Evolutionary conservation across 2,797 vertebrate species (phyloP).

Genomic region (Argya squamiceps): DNA sequence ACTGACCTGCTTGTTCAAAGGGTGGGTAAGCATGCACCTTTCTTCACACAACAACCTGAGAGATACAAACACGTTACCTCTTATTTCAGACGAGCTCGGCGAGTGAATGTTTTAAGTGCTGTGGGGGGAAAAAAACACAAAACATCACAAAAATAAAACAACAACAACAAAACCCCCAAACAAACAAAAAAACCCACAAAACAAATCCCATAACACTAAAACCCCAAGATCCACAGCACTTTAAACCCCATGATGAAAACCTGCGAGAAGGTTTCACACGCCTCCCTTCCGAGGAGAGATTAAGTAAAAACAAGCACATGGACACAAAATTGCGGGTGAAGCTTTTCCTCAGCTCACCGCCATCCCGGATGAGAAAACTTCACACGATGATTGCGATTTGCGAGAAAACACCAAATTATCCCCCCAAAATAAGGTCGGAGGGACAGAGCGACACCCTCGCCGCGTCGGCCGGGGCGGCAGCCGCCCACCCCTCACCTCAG

Average conservation of each 20-base stretch:
- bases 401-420: background rate
- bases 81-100: background rate
- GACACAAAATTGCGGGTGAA: background rate
- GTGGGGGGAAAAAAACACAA: fast-evolving
- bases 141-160: background rate
- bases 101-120: background rate
- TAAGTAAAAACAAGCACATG: background rate
- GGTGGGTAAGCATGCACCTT: background rate
- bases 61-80: background rate
- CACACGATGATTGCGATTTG: fast-evolving
- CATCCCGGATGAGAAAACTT: background rate
- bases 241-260: background rate
- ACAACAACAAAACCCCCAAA: background rate
- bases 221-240: background rate
- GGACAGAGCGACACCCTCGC: background rate
- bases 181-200: background rate
- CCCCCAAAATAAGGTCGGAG: background rate
- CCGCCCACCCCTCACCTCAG: background rate
- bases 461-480: too few species aligned
- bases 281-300: background rate
- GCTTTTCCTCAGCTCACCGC: background rate
- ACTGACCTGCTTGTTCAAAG: slow-evolving; percentile 60
- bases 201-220: background rate
- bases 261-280: background rate
- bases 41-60: background rate